Percentiles rank a stretch among this genome's conserved stretches.
Conservation (phyloP, 2,113 vertebrate genomes). For the Arizona elegans region DNA sequence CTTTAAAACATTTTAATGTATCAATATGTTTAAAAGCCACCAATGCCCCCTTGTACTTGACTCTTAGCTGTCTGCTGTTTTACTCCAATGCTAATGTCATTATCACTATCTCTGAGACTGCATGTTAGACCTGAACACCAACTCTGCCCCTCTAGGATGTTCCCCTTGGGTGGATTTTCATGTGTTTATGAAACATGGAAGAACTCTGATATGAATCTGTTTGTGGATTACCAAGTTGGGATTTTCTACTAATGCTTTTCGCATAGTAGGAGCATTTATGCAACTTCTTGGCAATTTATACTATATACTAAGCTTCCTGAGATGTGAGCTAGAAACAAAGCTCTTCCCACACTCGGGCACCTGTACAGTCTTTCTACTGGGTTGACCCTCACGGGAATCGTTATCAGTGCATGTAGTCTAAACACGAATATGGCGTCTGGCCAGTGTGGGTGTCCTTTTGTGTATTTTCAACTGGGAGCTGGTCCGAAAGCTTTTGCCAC, state of each 20-base stretch:
- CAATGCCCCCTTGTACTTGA: background rate
- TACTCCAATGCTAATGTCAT: background rate
- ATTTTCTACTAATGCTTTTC: slow-evolving; percentile 46
- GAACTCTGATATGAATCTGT: slow-evolving; percentile 7
- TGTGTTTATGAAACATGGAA: background rate
- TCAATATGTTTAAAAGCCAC: background rate
- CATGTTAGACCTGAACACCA: background rate
- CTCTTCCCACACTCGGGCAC: background rate
- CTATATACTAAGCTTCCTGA: background rate
- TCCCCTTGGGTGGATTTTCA: slow-evolving; percentile 13
- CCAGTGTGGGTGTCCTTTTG: slow-evolving; percentile 17
- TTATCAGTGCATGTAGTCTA: background rate
- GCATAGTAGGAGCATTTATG: slow-evolving; percentile 43
- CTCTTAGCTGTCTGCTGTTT: background rate
- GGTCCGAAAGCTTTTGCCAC: slow-evolving; percentile 54
- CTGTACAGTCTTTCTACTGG: background rate
- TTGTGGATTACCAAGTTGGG: slow-evolving; percentile 44
- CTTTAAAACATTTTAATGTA: background rate
- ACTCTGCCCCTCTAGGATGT: background rate
- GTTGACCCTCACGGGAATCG: background rate
- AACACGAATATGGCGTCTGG: background rate
- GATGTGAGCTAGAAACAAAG: background rate
- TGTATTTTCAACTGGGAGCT: slow-evolving; percentile 46
- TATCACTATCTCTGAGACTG: background rate
- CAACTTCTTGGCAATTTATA: slow-evolving; percentile 45